These are phyloP conservation scores for Leptoteleia sp. DNA, from an alignment of 1,140 invertebrate genomes.

Conservation along the genomic window DNA sequence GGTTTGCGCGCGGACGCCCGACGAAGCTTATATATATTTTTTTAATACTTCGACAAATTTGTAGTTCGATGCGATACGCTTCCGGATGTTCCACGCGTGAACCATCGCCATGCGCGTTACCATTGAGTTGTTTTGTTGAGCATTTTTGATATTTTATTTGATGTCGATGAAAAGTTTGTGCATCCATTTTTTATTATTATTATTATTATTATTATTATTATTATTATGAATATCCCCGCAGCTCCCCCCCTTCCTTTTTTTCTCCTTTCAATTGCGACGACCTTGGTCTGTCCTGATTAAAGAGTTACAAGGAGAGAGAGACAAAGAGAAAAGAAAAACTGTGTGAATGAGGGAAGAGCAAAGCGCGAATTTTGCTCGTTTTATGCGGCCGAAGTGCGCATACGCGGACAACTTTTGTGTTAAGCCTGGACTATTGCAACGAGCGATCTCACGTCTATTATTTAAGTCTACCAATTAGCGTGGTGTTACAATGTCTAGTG, in stretches of 20 bases:
- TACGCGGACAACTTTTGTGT: constrained; percentile 68
- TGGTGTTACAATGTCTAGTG: constrained; percentile 75
- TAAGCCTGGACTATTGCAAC: constrained; percentile 79
- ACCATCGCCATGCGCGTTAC: constrained; percentile 1
- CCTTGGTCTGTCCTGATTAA: too few species aligned
- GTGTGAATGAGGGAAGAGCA: constrained; percentile 25
- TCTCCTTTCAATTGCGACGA: too few species aligned
- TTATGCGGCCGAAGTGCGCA: constrained; percentile 53
- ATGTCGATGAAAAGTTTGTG: constrained; percentile 39
- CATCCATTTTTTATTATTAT: constrained; percentile 19
- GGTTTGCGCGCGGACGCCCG: constrained; percentile 3
- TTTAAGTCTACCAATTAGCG: constrained; percentile 77
- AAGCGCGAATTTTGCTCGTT: constrained; percentile 28
- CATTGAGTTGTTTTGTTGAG: constrained; percentile 47
- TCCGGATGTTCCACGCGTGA: constrained; percentile 26
- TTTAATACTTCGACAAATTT: constrained; percentile 56
- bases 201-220: too few species aligned
- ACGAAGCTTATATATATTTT: constrained; percentile 58
- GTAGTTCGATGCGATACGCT: constrained; percentile 50
- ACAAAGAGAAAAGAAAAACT: not conserved
- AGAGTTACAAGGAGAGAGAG: not conserved
- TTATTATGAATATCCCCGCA: too few species aligned
- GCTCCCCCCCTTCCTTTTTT: too few species aligned
- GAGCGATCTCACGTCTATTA: constrained; percentile 80
- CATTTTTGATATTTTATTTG: constrained; percentile 55